Evolutionary conservation across 2,888 invertebrate species (phyloP).

Genomic region (Eucera pruinosa): DNA sequence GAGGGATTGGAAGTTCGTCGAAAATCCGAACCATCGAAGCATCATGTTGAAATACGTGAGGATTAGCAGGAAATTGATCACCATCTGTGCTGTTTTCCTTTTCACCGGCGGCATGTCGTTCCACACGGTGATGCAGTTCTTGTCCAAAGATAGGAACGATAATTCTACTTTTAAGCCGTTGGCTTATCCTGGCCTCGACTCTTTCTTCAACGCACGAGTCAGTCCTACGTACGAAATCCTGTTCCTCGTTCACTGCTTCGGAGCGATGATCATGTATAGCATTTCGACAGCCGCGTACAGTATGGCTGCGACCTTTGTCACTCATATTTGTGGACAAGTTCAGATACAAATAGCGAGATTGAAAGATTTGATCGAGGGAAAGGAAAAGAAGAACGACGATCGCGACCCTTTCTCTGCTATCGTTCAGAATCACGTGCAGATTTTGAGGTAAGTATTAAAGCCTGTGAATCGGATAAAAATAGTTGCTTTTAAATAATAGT

Average conservation of each 20-base stretch:
- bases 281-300: constrained; percentile 60
- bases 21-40: constrained; percentile 26
- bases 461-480: background rate
- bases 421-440: constrained; percentile 56
- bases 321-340: constrained; percentile 69
- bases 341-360: constrained; percentile 52
- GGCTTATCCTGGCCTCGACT: constrained; percentile 64
- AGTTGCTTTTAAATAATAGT: too few species aligned
- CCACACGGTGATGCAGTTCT: constrained; percentile 46
- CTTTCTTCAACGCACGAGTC: constrained; percentile 54
- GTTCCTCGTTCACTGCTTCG: constrained; percentile 55
- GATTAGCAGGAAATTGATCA: constrained; percentile 63
- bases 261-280: constrained; percentile 50
- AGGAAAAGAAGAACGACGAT: background rate
- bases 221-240: constrained; percentile 69
- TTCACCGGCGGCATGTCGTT: constrained; percentile 59
- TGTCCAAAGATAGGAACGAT: constrained; percentile 9
- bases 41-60: constrained; percentile 67
- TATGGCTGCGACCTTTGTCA: constrained; percentile 65
- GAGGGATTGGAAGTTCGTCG: constrained; percentile 64
- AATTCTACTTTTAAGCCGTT: constrained; percentile 60
- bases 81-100: constrained; percentile 52
- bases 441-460: constrained; percentile 22
- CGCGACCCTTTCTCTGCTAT: constrained; percentile 38
- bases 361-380: constrained; percentile 1